These are phyloP conservation scores for Nematolebias whitei DNA, from an alignment of 2,113 vertebrate genomes.

Conservation along the genomic window DNA sequence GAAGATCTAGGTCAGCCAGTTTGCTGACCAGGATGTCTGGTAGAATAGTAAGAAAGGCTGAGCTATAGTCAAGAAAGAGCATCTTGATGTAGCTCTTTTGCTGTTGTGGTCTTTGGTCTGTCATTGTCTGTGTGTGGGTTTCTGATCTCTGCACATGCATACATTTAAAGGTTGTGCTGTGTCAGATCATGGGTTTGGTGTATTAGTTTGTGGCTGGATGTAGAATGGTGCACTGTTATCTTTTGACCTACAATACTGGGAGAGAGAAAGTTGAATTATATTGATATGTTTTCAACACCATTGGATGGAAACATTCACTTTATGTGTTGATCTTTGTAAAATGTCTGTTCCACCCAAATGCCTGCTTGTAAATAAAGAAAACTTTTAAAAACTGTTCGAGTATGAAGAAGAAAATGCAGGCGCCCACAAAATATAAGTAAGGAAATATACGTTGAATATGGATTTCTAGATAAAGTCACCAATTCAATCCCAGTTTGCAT, in stretches of 20 bases:
- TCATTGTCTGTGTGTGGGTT: slow-evolving; percentile 21
- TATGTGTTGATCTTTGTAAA: slow-evolving; percentile 2
- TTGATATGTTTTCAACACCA: slow-evolving; percentile 20
- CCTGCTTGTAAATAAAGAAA: too few relatives aligned
- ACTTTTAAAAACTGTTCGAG: too few relatives aligned
- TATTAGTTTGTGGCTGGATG: slow-evolving; percentile 33
- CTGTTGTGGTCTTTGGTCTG: slow-evolving; percentile 47
- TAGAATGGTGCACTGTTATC: slow-evolving; percentile 17
- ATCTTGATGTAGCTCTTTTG: neutral
- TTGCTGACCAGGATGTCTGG: neutral
- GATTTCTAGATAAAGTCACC: slow-evolving; percentile 33
- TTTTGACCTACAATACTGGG: slow-evolving; percentile 11
- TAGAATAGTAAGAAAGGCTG: neutral
- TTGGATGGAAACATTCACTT: neutral
- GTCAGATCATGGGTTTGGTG: slow-evolving; percentile 1
- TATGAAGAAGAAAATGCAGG: neutral
- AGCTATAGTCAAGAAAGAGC: neutral
- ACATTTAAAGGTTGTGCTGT: slow-evolving; percentile 31
- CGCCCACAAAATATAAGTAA: slow-evolving; percentile 3
- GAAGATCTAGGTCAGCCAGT: neutral
- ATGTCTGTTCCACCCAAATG: neutral
- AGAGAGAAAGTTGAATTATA: slow-evolving; percentile 9
- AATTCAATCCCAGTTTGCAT: slow-evolving; percentile 37
- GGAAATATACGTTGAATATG: slow-evolving; percentile 47
- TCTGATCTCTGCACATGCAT: slow-evolving; percentile 19